Evolutionary conservation across 2,113 vertebrate species (phyloP).

Genomic region (Machaerirhynchus nigripectus): DNA sequence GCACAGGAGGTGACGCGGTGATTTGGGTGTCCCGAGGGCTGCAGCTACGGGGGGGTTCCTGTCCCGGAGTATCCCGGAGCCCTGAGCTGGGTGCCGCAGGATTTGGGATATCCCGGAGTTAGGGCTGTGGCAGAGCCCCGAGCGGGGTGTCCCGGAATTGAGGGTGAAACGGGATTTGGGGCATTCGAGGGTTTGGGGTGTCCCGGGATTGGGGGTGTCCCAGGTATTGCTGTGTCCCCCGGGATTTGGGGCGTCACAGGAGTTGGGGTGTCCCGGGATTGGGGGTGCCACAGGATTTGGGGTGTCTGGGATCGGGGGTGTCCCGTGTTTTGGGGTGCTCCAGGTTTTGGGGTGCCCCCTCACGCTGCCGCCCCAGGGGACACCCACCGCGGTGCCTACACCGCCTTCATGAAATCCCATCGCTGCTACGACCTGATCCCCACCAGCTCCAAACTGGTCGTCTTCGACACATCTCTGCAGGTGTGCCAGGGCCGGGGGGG

Average conservation of each 20-base stretch:
- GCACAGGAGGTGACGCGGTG: background rate
- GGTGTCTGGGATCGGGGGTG: background rate
- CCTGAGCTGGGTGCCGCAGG: background rate
- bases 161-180: no score
- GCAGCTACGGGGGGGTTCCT: accelerated
- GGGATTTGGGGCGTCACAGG: no score
- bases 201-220: background rate
- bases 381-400: slow-evolving; percentile 82
- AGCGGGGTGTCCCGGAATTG: background rate
- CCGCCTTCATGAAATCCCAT: slow-evolving; percentile 94
- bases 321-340: background rate
- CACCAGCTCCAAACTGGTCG: slow-evolving; percentile 97
- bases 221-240: background rate
- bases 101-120: background rate
- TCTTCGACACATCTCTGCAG: slow-evolving; percentile 96
- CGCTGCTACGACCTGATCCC: slow-evolving; percentile 96
- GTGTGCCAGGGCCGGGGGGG: slow-evolving; percentile 59
- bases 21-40: background rate
- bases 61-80: background rate
- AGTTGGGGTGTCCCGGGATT: background rate
- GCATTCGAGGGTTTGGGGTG: no score
- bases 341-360: background rate
- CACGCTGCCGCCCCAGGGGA: slow-evolving; percentile 67
- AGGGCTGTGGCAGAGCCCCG: background rate
- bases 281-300: background rate